Evolutionary conservation across 2,113 vertebrate genomes (phyloP).

Genomic region (Brachyhypopomus gauderio): DNA sequence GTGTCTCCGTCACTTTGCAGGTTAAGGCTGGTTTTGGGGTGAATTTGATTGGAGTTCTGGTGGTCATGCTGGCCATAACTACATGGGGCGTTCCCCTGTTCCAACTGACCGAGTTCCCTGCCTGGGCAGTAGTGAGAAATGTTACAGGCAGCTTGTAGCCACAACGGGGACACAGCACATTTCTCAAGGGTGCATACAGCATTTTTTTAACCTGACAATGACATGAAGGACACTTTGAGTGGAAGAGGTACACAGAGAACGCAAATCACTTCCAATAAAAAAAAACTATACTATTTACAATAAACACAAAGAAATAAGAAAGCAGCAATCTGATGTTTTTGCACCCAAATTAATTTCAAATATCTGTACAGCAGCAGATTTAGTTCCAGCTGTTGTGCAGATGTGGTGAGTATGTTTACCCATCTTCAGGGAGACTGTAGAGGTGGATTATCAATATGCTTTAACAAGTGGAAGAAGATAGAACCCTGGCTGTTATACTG

Average conservation of each 20-base stretch:
- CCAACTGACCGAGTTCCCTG: slow-evolving; percentile 85
- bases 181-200: not conserved
- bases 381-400: not conserved
- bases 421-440: not conserved
- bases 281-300: not conserved
- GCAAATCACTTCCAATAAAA: not conserved
- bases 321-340: not conserved
- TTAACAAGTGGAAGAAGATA: not conserved
- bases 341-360: slow-evolving; percentile 17
- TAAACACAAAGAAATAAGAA: not conserved
- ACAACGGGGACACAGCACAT: not conserved
- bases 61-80: slow-evolving; percentile 93
- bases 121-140: slow-evolving; percentile 84
- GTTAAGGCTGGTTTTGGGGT: slow-evolving; percentile 96
- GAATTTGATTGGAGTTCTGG: slow-evolving; percentile 91
- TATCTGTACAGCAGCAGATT: not conserved
- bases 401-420: no score
- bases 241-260: not conserved
- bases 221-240: slow-evolving; percentile 18
- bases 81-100: slow-evolving; percentile 95
- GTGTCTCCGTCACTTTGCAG: slow-evolving; percentile 64
- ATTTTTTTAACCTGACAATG: slow-evolving; percentile 12
- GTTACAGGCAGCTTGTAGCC: slow-evolving; percentile 76
- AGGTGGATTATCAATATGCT: not conserved
- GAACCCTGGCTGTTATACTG: not conserved